Percentiles rank a stretch among this genome's conserved stretches.
Conservation (phyloP, 2,797 vertebrate species). For the Triplophysa yarkandensis region DNA sequence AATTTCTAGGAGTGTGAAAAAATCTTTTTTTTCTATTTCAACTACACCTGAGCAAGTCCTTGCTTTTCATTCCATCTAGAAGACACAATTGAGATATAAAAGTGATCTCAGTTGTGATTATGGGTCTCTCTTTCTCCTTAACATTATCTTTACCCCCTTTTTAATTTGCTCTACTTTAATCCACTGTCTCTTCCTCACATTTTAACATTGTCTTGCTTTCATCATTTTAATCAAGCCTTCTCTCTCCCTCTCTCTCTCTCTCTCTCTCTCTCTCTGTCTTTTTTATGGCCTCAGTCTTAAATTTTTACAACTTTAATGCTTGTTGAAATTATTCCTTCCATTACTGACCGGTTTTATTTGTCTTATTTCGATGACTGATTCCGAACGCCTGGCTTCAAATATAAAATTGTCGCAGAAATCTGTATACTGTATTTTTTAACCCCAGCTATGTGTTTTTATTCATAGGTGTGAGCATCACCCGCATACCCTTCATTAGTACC, state of each 20-base stretch:
- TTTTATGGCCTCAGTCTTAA: not conserved
- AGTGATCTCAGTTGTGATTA: not conserved
- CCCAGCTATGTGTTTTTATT: not conserved
- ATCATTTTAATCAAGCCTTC: constrained; percentile 20
- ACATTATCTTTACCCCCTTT: constrained; percentile 13
- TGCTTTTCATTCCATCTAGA: not conserved
- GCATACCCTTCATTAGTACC: constrained; percentile 18
- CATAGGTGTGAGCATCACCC: constrained; percentile 29
- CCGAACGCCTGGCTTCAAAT: not conserved
- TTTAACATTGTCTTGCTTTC: constrained; percentile 14
- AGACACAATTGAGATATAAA: not conserved
- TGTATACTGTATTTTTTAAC: not conserved
- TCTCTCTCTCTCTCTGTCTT: constrained; percentile 17
- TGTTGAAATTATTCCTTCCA: not conserved
- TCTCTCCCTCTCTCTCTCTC: constrained; percentile 1
- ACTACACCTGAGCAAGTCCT: not conserved
- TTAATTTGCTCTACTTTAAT: not conserved
- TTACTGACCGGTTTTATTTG: constrained; percentile 12
- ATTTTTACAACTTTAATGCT: not conserved
- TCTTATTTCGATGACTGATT: constrained; percentile 6
- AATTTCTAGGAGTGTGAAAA: not conserved
- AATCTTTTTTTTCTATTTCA: not conserved
- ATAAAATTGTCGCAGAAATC: not conserved
- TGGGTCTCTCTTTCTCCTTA: not conserved
- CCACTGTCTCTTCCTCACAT: not conserved